Evolutionary conservation across 2,797 vertebrate species (phyloP), one percentile per base, ranked within the genome.

Genomic region (Nothura maculosa): DNA sequence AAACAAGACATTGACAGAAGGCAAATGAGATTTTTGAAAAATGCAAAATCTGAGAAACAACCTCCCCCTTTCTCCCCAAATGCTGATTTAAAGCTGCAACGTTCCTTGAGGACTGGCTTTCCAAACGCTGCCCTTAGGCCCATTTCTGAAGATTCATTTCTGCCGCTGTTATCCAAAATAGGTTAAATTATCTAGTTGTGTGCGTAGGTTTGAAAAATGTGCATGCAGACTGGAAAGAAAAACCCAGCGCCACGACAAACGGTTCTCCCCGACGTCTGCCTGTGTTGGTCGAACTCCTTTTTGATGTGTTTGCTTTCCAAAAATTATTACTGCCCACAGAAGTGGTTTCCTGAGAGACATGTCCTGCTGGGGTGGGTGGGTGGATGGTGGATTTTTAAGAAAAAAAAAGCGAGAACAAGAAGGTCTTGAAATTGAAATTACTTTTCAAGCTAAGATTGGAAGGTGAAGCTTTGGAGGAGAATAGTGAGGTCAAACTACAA

Each of bases 311-410:
- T 75, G 63, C 38, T 57, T 81, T 88, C 75, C 76, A 50, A 38
- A 75, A 90, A 9, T 70, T 52, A 87, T 79, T 85, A 70, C 58
- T 14, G 42, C 66, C 63, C 42, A 2, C 47, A 47, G 87, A 81
- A 70, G 9, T 0, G 4, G 81, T 81, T 87, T 94, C 93, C 87
- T 78, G 80, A 87, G 66, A 75, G 82, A 55, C 62, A 4, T 0
- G 34, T 81, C 91, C 93, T 85, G 93, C 93, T 80, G 85, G 27
- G 88, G 18, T 14, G 67, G 82, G 58, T 62, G 75, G 63, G 68
- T 75, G 50, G 60, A 34, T 45, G 42, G 27, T 25, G 34, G 36
- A 69, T 16, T 43, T 40, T 21, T 63, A 63, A 21, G n/a, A 12
- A 40, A 40, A 40, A 40, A 67, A 36, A 12, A 32, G 3, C 16